Evolutionary conservation across 2,888 invertebrate genomes (phyloP), one percentile per base, ranked within the genome.

Genomic region (Dendrolimus houi): DNA sequence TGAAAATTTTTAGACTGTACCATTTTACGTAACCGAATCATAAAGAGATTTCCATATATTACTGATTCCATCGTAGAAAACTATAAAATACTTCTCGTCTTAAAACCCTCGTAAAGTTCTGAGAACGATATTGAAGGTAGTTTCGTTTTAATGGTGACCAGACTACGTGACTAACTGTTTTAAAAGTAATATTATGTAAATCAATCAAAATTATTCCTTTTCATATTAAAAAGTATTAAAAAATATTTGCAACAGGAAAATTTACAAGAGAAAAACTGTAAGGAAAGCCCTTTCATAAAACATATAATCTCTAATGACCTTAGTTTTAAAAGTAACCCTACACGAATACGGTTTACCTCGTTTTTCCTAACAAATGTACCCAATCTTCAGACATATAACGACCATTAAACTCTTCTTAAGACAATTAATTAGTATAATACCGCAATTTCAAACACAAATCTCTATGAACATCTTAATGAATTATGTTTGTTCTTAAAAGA

Each of bases 341-440:
- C 29, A 29, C 29, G 29, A 29, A 29, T 29, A 29, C 29, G 29
- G 29, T 29, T 47, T 12, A 47, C 6, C 29, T 53, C 14, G 12
- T 69, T 71, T 66, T 65, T 65, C 64, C 64, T 61, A 66, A 64
- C 70, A 72, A 70, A 75, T 72, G 74, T 73, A 65, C 67, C 74
- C 80, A 81, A 83, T 82, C 83, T 75, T 66, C 59, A 75, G 76
- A 82, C 78, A 77, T 80, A 83, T 78, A 74, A 77, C 73, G 68
- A 65, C 83, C 79, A 83, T 88, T 84, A 87, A 79, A 75, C 74
- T 74, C 74, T 81, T 74, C 81, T 87, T 82, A 84, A 65, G 70
- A 79, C 84, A 85, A 88, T 90, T 89, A 89, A 90, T 89, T 88
- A 83, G 83, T 87, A 83, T 88, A 89, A 89, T 87, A 83, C 86